Evolutionary conservation across 2,113 vertebrate genomes (phyloP).

Genomic region (Oncorhynchus gorbuscha): DNA sequence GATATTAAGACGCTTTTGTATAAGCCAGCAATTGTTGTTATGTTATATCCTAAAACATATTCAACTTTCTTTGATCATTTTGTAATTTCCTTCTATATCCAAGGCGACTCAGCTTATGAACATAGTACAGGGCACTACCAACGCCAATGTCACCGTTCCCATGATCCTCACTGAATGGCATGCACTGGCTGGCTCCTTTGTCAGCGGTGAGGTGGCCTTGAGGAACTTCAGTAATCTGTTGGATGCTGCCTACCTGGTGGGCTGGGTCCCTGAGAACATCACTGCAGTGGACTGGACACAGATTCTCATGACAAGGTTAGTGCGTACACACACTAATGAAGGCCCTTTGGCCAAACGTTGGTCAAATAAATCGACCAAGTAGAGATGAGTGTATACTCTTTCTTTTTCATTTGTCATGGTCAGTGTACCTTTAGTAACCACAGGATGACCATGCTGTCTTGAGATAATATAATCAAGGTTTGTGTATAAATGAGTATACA

Average conservation of each 20-base stretch:
- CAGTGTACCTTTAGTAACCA: no score
- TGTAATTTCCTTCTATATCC: not conserved
- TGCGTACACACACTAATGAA: not conserved
- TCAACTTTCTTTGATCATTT: conserved; percentile 14
- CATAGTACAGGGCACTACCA: conserved; percentile 33
- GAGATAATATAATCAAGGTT: no score
- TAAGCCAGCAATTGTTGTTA: not conserved
- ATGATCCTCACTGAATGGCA: conserved; percentile 71
- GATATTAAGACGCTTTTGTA: not conserved
- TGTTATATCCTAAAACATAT: not conserved
- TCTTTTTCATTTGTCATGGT: no score
- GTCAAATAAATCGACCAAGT: no score
- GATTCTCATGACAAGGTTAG: conserved; percentile 39
- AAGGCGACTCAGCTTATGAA: conserved; percentile 34
- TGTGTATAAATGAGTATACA: no score
- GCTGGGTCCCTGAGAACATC: conserved; percentile 49
- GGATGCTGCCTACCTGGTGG: conserved; percentile 31
- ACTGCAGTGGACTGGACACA: conserved; percentile 16
- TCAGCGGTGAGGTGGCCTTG: conserved; percentile 23
- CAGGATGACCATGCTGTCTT: no score
- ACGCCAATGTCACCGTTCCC: conserved; percentile 54
- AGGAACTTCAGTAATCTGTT: not conserved
- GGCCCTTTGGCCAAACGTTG: no score
- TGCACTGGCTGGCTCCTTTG: conserved; percentile 31
- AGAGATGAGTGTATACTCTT: no score